Percentiles rank a stretch among this genome's conserved stretches.
Evolutionary conservation across 2,797 vertebrate genomes (phyloP).

Genomic region (Amazona finschi): DNA sequence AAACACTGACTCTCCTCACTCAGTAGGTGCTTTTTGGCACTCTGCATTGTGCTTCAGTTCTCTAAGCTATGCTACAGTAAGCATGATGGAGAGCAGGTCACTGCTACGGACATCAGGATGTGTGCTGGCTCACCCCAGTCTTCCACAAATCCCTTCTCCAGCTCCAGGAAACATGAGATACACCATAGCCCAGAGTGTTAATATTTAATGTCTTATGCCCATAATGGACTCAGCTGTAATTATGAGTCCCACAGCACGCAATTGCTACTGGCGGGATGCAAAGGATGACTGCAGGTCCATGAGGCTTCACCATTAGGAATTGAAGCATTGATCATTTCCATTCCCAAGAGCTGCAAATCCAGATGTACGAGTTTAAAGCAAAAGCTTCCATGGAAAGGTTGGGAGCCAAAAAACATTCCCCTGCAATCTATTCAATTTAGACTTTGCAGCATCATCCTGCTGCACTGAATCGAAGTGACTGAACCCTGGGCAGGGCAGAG

Average conservation of each 20-base stretch:
- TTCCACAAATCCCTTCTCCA: neutral
- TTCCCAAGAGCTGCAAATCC: neutral
- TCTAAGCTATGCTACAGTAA: constrained; percentile 3
- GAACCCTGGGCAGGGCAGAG: constrained; percentile 26
- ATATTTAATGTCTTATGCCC: constrained; percentile 38
- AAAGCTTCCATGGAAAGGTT: neutral
- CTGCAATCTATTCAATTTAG: constrained; percentile 11
- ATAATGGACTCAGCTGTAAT: constrained; percentile 40
- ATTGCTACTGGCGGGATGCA: neutral
- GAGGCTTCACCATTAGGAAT: neutral
- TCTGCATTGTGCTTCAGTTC: constrained; percentile 6
- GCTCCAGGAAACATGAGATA: neutral
- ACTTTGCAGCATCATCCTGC: constrained; percentile 52
- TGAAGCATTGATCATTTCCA: constrained; percentile 11
- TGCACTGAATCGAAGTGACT: constrained; percentile 4
- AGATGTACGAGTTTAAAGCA: neutral
- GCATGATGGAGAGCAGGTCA: neutral
- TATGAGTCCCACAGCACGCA: neutral
- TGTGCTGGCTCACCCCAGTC: neutral
- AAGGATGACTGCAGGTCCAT: neutral
- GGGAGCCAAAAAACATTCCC: neutral
- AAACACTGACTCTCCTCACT: neutral
- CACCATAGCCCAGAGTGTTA: neutral
- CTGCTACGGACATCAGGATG: constrained; percentile 23
- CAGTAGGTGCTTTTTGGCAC: neutral